Base-by-base conservation (phyloP, 2,888 invertebrate species). In the Spodoptera littoralis region DNA sequence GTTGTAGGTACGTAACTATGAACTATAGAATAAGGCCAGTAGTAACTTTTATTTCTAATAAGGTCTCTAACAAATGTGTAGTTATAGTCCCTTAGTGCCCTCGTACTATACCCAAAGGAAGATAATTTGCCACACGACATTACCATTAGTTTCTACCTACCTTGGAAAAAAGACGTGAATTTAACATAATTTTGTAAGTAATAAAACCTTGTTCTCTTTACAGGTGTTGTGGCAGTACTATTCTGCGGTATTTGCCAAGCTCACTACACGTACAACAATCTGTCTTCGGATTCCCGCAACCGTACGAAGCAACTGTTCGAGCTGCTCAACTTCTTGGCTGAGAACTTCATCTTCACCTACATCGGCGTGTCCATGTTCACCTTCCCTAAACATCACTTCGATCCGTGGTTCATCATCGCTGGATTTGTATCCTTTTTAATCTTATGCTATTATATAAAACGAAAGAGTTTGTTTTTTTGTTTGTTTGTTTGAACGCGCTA, bases 201-300 rank as follows among this genome's bases (percentile, higher is more conserved):
- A 44, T 44, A 27, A 12, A 18, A 47, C 11, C 0, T 27, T 44
- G 8, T 0, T 45, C 9, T 56, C n/a, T 52, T 45, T 42, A 0
- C 90, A 97, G 97, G 98, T 59, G 99, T 99, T 74, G 99, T 99
- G 11, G 98, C 99, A 54, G 99, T 99, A 0, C 90, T 99, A 50
- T 99, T 99, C 92, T 99, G 99, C 92, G 99, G 99, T 36, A 99
- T 99, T 84, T 99, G 99, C 86, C 99, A 99, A 93, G 99, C 99
- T 22, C 99, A 99, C 93, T 99, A 99, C 90, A 99, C 99, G 0
- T 99, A 98, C 94, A 99, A 99, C 93, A 99, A 99, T 92, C 93
- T 99, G 43, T 98, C 98, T 0, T 95, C 96, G 59, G 98, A 98
- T 86, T 98, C 98, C 0, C 96, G 98, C 77, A 96, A 96, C 75